Conservation (phyloP, 2,888 invertebrate species). For the Drosophila borealis region DNA sequence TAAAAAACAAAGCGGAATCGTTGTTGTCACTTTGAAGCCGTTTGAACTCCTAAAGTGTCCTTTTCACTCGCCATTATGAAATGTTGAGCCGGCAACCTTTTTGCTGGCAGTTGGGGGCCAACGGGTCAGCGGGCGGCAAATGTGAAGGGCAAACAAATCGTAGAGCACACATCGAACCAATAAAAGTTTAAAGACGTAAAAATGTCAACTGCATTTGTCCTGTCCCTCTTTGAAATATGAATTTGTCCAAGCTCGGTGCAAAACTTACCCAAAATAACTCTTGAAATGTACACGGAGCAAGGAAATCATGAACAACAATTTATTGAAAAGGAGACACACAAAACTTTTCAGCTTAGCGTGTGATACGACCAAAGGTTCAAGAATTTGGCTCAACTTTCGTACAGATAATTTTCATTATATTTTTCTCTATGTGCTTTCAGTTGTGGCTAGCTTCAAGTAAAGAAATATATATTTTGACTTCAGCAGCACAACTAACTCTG, state of each 20-base stretch:
- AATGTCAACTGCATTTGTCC: conserved; percentile 76
- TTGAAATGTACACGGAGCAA: conserved; percentile 31
- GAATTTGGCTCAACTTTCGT: conserved; percentile 40
- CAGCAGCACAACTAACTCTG: too few species aligned
- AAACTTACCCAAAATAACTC: conserved; percentile 43
- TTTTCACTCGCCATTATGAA: conserved; percentile 63
- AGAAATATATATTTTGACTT: conserved; percentile 14
- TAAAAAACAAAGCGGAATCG: conserved; percentile 61
- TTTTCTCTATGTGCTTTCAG: conserved; percentile 15
- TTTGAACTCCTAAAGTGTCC: conserved; percentile 69
- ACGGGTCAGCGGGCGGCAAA: not conserved
- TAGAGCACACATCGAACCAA: conserved; percentile 53
- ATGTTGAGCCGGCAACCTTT: conserved; percentile 54
- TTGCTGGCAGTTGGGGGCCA: conserved; percentile 3
- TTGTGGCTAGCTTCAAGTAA: conserved; percentile 14
- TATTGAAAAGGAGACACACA: conserved; percentile 46
- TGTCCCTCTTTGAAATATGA: conserved; percentile 72
- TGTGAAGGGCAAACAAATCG: conserved; percentile 58
- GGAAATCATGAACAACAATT: conserved; percentile 59
- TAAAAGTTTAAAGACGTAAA: conserved; percentile 75
- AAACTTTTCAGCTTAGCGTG: conserved; percentile 34
- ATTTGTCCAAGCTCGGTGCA: conserved; percentile 43
- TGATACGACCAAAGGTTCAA: conserved; percentile 31
- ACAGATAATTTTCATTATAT: conserved; percentile 27
- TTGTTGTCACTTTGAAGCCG: conserved; percentile 69